Evolutionary conservation across 23 tunicate genomes (phyloP).

Genomic region (Styela plicata): DNA sequence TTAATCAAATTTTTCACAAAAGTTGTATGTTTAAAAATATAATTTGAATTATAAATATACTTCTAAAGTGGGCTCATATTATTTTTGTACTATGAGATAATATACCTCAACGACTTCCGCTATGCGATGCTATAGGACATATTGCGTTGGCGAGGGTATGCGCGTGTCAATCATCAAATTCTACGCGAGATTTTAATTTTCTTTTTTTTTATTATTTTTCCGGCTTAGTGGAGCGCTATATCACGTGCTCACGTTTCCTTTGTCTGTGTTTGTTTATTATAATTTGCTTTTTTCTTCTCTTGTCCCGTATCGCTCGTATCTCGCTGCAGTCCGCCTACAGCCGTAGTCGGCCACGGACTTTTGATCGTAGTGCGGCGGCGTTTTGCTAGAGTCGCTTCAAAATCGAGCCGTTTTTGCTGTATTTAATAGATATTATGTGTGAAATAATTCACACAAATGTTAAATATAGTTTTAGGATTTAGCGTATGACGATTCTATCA

Average conservation of each 20-base stretch:
- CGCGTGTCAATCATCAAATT: neutral
- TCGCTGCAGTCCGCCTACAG: constrained; percentile 14
- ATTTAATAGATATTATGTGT: neutral
- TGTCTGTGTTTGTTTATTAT: neutral
- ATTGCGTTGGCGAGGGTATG: neutral
- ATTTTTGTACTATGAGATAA: neutral
- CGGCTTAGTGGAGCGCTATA: constrained; percentile 6
- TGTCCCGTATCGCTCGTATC: neutral
- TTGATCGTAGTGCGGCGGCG: constrained; percentile 24
- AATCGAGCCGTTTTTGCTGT: neutral
- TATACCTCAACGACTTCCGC: constrained; percentile 3
- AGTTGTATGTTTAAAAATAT: no score
- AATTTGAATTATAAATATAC: neutral
- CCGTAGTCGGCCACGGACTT: constrained; percentile 28
- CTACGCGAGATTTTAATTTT: neutral
- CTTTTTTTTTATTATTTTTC: neutral
- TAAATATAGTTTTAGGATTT: neutral
- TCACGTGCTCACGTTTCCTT: constrained; percentile 20
- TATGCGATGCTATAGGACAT: constrained; percentile 4
- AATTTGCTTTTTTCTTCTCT: constrained; percentile 12
- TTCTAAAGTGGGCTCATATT: neutral
- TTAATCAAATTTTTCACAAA: neutral
- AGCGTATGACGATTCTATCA: neutral
- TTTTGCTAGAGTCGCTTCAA: no score
- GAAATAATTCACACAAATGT: neutral